Conservation (phyloP, 1,140 invertebrate species). For the Brachionus koreanus region DNA sequence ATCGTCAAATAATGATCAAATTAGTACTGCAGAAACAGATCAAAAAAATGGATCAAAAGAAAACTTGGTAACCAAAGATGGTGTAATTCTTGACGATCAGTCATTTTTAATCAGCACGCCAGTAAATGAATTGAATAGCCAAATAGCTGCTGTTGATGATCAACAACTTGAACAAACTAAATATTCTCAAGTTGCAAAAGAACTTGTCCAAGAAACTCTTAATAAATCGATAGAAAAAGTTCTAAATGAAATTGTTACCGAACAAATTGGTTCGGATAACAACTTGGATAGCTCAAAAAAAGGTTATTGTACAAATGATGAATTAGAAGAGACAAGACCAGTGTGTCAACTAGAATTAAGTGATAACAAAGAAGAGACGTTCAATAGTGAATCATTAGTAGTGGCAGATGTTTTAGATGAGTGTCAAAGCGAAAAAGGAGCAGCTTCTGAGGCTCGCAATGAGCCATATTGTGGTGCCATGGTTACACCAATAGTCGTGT, state of each 20-base stretch:
- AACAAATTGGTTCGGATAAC: background rate
- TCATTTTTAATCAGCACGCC: conserved; percentile 31
- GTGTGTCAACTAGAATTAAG: background rate
- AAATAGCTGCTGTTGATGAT: background rate
- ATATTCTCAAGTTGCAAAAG: background rate
- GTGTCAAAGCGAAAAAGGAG: background rate
- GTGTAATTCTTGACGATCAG: conserved; percentile 23
- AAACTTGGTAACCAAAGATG: background rate
- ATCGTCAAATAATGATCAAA: background rate
- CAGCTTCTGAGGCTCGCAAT: background rate
- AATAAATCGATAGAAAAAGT: background rate
- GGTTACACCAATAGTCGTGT: background rate
- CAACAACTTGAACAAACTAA: background rate
- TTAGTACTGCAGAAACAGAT: background rate
- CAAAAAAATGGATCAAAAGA: background rate
- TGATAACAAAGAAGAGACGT: background rate
- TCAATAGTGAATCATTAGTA: background rate
- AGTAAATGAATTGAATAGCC: background rate
- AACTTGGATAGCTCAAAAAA: background rate
- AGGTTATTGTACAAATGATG: background rate
- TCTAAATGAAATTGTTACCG: background rate
- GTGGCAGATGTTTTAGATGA: too few relatives aligned
- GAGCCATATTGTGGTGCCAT: background rate
- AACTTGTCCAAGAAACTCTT: background rate
- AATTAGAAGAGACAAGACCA: background rate